phyloP scores from a whole-genome alignment of 1,140 invertebrate species.

The Drosophila azteca region DNA sequence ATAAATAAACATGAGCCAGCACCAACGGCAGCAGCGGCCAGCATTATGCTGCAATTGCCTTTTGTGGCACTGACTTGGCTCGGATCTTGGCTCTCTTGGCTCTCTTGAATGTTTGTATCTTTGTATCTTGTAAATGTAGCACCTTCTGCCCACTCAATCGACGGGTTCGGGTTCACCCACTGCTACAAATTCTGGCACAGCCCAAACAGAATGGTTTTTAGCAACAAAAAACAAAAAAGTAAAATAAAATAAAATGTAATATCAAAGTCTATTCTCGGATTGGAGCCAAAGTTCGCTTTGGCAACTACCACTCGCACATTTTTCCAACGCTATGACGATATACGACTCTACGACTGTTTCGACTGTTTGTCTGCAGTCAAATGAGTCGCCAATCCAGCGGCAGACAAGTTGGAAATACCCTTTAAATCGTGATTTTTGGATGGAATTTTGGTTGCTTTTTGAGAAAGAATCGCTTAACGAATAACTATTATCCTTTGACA shows the following conservation, averaged over 20 bases:
- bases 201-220: conserved; percentile 14
- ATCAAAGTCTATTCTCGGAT: conserved; percentile 19
- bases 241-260: background rate
- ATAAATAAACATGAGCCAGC: conserved; percentile 49
- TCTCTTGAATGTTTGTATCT: conserved; percentile 19
- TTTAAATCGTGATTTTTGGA: too few species aligned
- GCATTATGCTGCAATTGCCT: conserved; percentile 52
- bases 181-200: conserved; percentile 36
- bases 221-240: background rate
- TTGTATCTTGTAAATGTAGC: conserved; percentile 17
- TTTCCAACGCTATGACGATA: conserved; percentile 68
- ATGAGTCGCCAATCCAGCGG: conserved; percentile 2
- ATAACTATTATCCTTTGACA: too few species aligned
- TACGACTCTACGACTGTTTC: conserved; percentile 5
- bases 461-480: too few species aligned
- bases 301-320: conserved; percentile 24
- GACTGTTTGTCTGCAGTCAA: conserved; percentile 63
- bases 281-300: conserved; percentile 31
- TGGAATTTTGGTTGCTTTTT: too few species aligned
- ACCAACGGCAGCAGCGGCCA: background rate
- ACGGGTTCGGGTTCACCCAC: conserved; percentile 26
- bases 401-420: conserved; percentile 4
- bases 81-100: background rate
- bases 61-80: conserved; percentile 16
- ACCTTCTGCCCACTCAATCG: conserved; percentile 28